Evolutionary conservation across 1,140 invertebrate genomes (phyloP).

Genomic region (Philaenus spumarius): DNA sequence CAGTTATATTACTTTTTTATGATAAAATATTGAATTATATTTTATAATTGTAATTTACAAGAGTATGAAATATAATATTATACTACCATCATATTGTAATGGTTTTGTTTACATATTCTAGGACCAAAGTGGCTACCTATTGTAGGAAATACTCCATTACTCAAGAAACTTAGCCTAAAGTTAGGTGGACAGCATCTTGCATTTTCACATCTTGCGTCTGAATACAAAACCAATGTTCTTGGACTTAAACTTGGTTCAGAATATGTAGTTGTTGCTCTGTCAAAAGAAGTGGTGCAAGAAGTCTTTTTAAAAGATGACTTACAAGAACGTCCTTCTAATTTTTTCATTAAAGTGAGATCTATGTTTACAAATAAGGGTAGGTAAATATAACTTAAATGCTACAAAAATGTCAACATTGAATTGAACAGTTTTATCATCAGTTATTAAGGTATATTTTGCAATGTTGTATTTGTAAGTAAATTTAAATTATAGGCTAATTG

Average conservation of each 20-base stretch:
- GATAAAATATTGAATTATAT: no score
- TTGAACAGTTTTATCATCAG: no score
- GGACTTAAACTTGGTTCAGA: conserved; percentile 58
- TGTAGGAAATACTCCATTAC: conserved; percentile 50
- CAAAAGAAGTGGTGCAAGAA: conserved; percentile 48
- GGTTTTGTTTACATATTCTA: no score
- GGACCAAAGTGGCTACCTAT: conserved; percentile 62
- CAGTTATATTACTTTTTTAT: no score
- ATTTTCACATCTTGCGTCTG: conserved; percentile 47
- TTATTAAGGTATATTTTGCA: neutral
- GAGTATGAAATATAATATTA: no score
- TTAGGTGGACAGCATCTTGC: conserved; percentile 55
- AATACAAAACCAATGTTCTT: conserved; percentile 55
- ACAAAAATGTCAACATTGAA: no score
- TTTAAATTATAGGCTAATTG: neutral
- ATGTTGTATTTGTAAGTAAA: neutral
- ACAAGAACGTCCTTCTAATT: conserved; percentile 63
- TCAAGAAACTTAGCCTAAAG: conserved; percentile 46
- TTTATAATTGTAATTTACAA: no score
- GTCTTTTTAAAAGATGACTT: conserved; percentile 57
- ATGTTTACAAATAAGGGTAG: conserved; percentile 57
- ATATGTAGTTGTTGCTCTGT: conserved; percentile 52
- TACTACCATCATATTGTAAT: no score
- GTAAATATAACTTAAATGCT: neutral
- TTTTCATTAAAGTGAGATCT: conserved; percentile 59